Percentiles rank a stretch among this genome's conserved stretches.
phyloP scores from a whole-genome alignment of 2,113 vertebrate genomes.

The Saguinus imperator region DNA sequence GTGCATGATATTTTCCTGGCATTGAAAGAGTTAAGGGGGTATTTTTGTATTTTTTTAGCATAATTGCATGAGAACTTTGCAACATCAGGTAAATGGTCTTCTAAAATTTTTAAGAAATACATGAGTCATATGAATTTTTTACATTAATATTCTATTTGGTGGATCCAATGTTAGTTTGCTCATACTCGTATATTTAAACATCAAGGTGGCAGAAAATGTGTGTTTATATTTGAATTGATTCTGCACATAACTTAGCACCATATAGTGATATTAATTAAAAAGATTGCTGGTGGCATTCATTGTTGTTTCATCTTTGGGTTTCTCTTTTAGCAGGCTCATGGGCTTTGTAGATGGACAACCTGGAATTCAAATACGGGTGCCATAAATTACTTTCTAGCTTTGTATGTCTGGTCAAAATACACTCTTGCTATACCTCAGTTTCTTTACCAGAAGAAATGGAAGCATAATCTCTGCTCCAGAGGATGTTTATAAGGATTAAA shows the following conservation, averaged over 20 bases:
- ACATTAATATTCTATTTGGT: slow-evolving; percentile 5
- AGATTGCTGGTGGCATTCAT: not conserved
- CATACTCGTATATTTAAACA: slow-evolving; percentile 53
- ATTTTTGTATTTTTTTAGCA: slow-evolving; percentile 21
- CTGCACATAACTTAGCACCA: slow-evolving; percentile 1
- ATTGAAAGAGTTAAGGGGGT: not conserved
- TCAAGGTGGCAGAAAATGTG: slow-evolving; percentile 32
- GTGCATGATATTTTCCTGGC: not conserved
- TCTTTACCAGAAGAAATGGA: slow-evolving; percentile 33
- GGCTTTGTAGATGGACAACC: not conserved
- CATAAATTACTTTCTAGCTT: not conserved
- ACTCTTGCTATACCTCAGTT: not conserved
- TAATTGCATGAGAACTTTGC: slow-evolving; percentile 24
- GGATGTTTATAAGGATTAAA: slow-evolving; percentile 20
- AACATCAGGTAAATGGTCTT: not conserved
- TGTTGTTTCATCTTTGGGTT: not conserved
- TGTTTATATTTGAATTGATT: slow-evolving; percentile 37
- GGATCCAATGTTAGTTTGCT: slow-evolving; percentile 33
- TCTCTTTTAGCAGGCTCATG: not conserved
- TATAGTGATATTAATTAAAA: slow-evolving; percentile 13
- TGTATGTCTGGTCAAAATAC: not conserved
- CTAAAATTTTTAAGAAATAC: not conserved
- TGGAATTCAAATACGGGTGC: not conserved
- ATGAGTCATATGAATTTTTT: slow-evolving; percentile 47
- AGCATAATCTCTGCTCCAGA: not conserved